These are phyloP conservation scores for Chloropsis hardwickii DNA, from an alignment of 2,113 vertebrate genomes.

Conservation along the genomic window DNA sequence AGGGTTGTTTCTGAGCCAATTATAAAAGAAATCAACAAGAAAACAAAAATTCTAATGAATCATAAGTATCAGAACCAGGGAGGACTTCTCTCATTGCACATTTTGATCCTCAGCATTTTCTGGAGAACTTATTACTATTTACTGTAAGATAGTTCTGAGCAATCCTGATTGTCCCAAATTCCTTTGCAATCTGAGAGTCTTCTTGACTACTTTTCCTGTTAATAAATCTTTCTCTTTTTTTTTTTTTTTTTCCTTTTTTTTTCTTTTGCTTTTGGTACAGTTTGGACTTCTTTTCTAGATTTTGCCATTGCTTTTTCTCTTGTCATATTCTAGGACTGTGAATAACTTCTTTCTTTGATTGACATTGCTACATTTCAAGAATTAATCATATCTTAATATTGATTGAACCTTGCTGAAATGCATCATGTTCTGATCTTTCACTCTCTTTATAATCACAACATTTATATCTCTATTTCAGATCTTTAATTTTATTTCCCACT, in stretches of 20 bases:
- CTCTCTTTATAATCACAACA: background rate
- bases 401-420: background rate
- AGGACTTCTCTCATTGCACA: background rate
- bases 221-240: background rate
- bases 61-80: background rate
- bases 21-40: background rate
- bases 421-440: background rate
- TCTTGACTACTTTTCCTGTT: background rate
- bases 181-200: background rate
- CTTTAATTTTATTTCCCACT: background rate
- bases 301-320: background rate
- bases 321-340: background rate
- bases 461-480: background rate
- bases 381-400: background rate
- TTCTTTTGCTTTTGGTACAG: background rate
- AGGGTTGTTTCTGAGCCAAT: background rate
- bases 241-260: fast-evolving
- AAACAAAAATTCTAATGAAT: background rate
- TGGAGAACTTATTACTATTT: background rate
- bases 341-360: background rate
- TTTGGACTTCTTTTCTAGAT: fast-evolving
- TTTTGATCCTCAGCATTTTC: background rate
- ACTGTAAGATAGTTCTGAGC: background rate
- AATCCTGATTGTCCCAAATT: background rate
- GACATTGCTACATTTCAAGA: background rate